Conservation (phyloP, 2,113 vertebrate species). For the Sinosuthora webbiana region DNA sequence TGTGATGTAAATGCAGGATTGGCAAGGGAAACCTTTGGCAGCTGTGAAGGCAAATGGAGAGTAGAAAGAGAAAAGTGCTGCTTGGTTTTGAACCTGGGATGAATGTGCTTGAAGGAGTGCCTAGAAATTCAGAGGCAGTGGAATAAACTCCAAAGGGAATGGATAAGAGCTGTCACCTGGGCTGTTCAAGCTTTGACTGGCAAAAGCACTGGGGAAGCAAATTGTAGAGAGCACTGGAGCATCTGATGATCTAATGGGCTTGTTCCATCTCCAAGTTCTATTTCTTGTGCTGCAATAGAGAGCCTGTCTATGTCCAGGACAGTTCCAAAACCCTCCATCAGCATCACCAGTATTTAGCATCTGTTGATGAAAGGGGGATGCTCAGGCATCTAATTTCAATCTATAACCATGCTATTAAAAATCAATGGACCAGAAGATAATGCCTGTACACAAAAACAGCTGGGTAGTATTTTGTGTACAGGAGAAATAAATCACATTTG, state of each 20-base stretch:
- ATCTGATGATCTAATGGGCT: not conserved
- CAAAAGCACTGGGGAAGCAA: not conserved
- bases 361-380: not conserved
- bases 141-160: not conserved
- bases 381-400: not conserved
- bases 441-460: not conserved
- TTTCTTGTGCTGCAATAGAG: not conserved
- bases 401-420: conserved; percentile 2
- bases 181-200: not conserved
- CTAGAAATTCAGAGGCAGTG: not conserved
- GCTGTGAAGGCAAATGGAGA: not conserved
- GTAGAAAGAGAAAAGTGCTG: not conserved
- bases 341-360: not conserved
- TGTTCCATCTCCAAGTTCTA: not conserved
- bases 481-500: not conserved
- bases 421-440: conserved; percentile 14
- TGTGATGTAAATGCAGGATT: not conserved
- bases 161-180: not conserved
- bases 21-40: not conserved
- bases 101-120: not conserved
- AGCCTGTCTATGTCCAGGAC: not conserved
- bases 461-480: not conserved
- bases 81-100: not conserved
- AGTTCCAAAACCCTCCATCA: not conserved
- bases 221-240: not conserved